Percentiles rank a stretch among this genome's conserved stretches.
phyloP scores from a whole-genome alignment of 2,888 invertebrate genomes.

The Sylvicola cinctus region DNA sequence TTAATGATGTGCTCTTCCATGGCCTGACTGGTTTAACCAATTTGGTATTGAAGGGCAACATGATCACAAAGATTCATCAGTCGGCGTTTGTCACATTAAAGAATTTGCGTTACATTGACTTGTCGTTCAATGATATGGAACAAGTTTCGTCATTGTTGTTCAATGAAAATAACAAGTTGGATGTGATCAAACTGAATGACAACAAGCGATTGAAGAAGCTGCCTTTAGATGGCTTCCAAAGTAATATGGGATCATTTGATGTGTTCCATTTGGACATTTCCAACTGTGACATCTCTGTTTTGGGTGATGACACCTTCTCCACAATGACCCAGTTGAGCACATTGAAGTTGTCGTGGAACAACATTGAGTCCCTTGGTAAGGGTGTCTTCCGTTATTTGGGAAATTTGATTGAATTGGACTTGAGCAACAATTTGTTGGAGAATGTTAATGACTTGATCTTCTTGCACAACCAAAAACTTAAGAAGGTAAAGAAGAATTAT shows the following conservation, averaged over 20 bases:
- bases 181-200: constrained; percentile 47
- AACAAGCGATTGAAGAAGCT: constrained; percentile 45
- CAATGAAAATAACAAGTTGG: constrained; percentile 43
- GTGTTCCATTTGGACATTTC: constrained; percentile 52
- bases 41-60: constrained; percentile 47
- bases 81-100: constrained; percentile 45
- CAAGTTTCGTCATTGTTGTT: constrained; percentile 46
- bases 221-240: constrained; percentile 43
- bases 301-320: constrained; percentile 41
- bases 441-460: constrained; percentile 41
- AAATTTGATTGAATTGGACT: constrained; percentile 44
- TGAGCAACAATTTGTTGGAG: constrained; percentile 46
- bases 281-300: constrained; percentile 43
- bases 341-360: constrained; percentile 46
- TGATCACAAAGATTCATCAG: constrained; percentile 42
- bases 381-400: constrained; percentile 33
- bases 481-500: constrained; percentile 16
- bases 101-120: constrained; percentile 45
- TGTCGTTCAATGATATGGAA: constrained; percentile 49
- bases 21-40: constrained; percentile 40
- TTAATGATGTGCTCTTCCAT: constrained; percentile 43
- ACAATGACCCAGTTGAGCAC: constrained; percentile 48
- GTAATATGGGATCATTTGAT: constrained; percentile 35
- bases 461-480: constrained; percentile 40
- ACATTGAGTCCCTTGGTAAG: constrained; percentile 31